A percentile compares a stretch with the other conserved stretches of the same genome.
phyloP scores from a whole-genome alignment of 2,797 vertebrate genomes.

The Pipistrellus kuhlii region DNA sequence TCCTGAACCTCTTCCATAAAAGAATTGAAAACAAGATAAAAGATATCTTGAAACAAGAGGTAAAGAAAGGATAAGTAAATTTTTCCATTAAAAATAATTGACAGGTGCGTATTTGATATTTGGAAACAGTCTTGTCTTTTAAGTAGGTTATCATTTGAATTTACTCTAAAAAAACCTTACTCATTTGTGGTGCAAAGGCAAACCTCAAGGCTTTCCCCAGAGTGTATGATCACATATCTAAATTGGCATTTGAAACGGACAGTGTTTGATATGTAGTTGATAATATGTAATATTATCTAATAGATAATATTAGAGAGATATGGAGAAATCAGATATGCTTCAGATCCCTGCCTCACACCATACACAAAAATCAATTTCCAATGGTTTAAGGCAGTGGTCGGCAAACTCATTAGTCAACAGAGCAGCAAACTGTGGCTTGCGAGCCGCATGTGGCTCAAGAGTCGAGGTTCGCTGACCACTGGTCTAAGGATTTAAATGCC shows the following conservation, averaged over 20 bases:
- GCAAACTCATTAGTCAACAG: too few species aligned
- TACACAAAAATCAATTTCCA: neutral
- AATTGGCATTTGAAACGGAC: neutral
- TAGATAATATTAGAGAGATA: neutral
- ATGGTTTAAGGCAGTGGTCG: neutral
- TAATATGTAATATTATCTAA: too few species aligned
- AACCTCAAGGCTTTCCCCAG: neutral
- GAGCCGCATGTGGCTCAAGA: too few species aligned
- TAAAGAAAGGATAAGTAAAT: conserved; percentile 58
- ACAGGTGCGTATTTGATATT: neutral
- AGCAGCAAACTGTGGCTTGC: too few species aligned
- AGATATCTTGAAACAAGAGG: conserved; percentile 75
- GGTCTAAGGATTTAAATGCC: neutral
- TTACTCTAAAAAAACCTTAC: neutral
- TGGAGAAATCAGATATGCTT: neutral
- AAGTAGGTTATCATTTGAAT: neutral
- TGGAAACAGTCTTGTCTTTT: neutral
- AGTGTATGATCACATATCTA: neutral
- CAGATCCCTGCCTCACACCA: neutral
- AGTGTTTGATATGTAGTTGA: neutral
- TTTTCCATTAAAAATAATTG: neutral
- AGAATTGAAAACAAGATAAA: conserved; percentile 65
- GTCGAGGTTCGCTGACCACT: too few species aligned
- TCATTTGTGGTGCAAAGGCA: neutral
- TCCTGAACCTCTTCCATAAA: conserved; percentile 81